Evolutionary conservation across 2,888 invertebrate species (phyloP).

Genomic region (Cataglyphis albicans): DNA sequence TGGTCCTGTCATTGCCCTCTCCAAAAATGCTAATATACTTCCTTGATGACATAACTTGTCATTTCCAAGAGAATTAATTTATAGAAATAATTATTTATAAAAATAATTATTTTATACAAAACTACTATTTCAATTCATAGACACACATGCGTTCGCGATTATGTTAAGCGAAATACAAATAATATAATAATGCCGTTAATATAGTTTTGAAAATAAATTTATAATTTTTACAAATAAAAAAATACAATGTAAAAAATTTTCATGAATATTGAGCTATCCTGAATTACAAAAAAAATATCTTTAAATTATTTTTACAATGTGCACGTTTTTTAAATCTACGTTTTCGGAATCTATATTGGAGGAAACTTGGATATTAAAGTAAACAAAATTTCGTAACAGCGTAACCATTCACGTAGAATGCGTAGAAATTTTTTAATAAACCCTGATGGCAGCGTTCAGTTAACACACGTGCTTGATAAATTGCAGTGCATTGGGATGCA

Average conservation of each 20-base stretch:
- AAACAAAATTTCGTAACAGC: not conserved
- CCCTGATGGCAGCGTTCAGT: not conserved
- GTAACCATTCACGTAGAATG: not conserved
- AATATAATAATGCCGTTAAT: not conserved
- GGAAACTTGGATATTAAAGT: not conserved
- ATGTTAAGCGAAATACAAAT: not conserved
- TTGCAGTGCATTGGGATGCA: slow-evolving; percentile 27
- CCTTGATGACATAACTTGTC: slow-evolving; percentile 1
- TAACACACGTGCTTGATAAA: slow-evolving; percentile 30
- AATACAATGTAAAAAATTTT: slow-evolving; percentile 3
- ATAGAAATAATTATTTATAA: not conserved
- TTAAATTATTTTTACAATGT: not conserved
- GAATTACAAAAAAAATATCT: not conserved
- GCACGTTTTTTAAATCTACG: not conserved
- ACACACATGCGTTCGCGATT: not conserved
- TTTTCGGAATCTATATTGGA: not conserved
- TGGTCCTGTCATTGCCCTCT: slow-evolving; percentile 21
- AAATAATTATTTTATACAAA: slow-evolving; percentile 1
- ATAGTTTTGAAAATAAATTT: not conserved
- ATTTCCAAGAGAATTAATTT: not conserved
- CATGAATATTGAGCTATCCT: not conserved
- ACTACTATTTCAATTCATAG: not conserved
- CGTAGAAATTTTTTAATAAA: slow-evolving; percentile 27
- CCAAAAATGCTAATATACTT: slow-evolving; percentile 25
- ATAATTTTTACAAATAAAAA: not conserved